Evolutionary conservation across 2,888 invertebrate genomes (phyloP), one percentile per base, ranked within the genome.

Genomic region (Busseola fusca): DNA sequence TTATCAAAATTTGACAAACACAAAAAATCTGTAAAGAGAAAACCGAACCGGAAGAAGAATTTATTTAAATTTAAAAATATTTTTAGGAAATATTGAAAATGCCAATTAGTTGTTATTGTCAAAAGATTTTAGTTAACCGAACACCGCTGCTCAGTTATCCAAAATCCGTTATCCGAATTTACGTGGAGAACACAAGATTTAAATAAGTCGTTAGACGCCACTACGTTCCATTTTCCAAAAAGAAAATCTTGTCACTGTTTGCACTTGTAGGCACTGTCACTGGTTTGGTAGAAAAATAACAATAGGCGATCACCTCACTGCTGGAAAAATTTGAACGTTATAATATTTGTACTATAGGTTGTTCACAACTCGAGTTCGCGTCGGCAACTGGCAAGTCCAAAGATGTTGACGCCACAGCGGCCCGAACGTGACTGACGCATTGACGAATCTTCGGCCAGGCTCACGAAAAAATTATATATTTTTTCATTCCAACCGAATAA

Each of bases 381-480:
- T 85, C 87, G 87, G 85, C 89, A 86, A 93, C 93, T 93, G 91
- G 90, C 89, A 83, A 84, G 87, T 85, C 88, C 86, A 88, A 87
- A 90, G 94, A 91, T 94, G 94, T 93, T 90, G 90, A 90, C 95
- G 92, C 92, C 91, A 86, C 84, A 87, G 88, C 95, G 92, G 92
- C 89, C 91, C 91, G 91, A 87, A 86, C 91, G 91, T 92, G 92
- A 95, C 95, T 95, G 95, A 93, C 94, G 94, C 94, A 91, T 91
- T 93, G 94, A 93, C 94, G 94, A 93, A 94, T 94, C 94, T 94
- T 93, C 92, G 91, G 89, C 88, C 90, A 90, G 92, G 91, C 92
- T 90, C 91, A 94, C 94, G 92, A 94, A 95, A 93, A 95, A 94
- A 92, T 90, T 91, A 92, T 91, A 92, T 93, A 91, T 93, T 93